Conservation (phyloP, 2,113 vertebrate genomes). For the Festucalex cinctus region DNA sequence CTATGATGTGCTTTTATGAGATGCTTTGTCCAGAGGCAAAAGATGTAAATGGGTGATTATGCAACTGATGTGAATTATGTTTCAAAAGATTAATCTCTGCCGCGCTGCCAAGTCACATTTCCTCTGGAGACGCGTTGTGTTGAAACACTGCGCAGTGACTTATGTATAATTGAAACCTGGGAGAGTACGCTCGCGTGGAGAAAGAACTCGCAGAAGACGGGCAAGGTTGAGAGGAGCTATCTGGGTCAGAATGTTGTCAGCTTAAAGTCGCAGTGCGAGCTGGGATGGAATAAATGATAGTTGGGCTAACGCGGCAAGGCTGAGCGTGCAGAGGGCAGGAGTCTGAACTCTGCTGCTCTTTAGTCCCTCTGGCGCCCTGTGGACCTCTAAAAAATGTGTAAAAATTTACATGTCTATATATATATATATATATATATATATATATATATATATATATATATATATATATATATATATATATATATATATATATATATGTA, state of each 20-base stretch:
- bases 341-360: too few relatives aligned
- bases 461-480: too few relatives aligned
- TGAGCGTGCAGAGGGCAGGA: slow-evolving; percentile 20
- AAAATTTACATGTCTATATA: too few relatives aligned
- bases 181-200: slow-evolving; percentile 53
- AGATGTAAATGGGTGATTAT: slow-evolving; percentile 50
- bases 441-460: too few relatives aligned
- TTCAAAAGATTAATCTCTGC: slow-evolving; percentile 43
- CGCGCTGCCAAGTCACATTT: slow-evolving; percentile 38
- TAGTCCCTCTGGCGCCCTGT: too few relatives aligned
- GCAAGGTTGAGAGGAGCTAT: slow-evolving; percentile 54
- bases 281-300: slow-evolving; percentile 63
- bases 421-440: too few relatives aligned
- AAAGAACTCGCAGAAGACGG: slow-evolving; percentile 37
- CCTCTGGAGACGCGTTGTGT: slow-evolving; percentile 36
- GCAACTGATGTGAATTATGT: slow-evolving; percentile 40
- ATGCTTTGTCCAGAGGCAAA: slow-evolving; percentile 48
- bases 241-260: slow-evolving; percentile 48
- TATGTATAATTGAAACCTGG: slow-evolving; percentile 34
- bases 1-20: slow-evolving; percentile 38
- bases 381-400: too few relatives aligned
- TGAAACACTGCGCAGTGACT: slow-evolving; percentile 38
- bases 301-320: slow-evolving; percentile 43
- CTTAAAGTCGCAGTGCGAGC: slow-evolving; percentile 61
- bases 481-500: too few relatives aligned